Evolutionary conservation across 92 coral and sea anemone species (phyloP), one percentile per base, ranked within the genome.

Genomic region (Epizoanthus illoricatus): DNA sequence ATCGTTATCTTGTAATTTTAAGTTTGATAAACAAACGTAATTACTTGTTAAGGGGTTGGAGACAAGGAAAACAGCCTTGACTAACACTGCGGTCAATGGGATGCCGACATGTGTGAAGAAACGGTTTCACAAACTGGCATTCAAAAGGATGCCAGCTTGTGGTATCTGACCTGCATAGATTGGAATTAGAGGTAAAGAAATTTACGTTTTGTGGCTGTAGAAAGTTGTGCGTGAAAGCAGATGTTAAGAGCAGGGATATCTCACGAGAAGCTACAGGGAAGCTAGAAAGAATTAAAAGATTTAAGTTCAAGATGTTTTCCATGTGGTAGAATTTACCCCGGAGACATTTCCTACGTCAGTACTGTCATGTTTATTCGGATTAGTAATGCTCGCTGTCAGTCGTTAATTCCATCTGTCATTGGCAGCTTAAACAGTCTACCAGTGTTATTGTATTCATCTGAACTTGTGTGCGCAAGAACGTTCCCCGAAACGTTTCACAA

Each of bases 1-100:
- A 74, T 21, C 45, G 80, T 45, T 74, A 74, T 74, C 66, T 56
- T 74, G 80, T 74, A 74, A 74, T 28, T 56, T 74, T 74, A 74
- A 57, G 65, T 55, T 74, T 36, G 52, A 74, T 74, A 74, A 74
- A 74, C 80, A 74, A 74, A 36, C 66, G 61, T 74, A 74, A 74
- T 74, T 74, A 66, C 80, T 11, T 28, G 66, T 74, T 74, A 74
- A 74, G 80, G 80, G 80, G 65, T 45, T 74, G 80, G n/a, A 57
- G 80, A 74, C 66, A 74, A 7, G 65, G 4, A 12, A 47, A 45
- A 72, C 49, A 57, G 40, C 58, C 45, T 74, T 74, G 40, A 74
- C 57, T 74, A 74, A 57, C 80, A 74, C 6, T 74, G 80, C 64
- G 80, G 66, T 74, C 61, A 47, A 24, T 21, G 61, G 80, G 65